Base-by-base conservation (phyloP, 2,888 invertebrate genomes). In the Neoscelio sp. region DNA sequence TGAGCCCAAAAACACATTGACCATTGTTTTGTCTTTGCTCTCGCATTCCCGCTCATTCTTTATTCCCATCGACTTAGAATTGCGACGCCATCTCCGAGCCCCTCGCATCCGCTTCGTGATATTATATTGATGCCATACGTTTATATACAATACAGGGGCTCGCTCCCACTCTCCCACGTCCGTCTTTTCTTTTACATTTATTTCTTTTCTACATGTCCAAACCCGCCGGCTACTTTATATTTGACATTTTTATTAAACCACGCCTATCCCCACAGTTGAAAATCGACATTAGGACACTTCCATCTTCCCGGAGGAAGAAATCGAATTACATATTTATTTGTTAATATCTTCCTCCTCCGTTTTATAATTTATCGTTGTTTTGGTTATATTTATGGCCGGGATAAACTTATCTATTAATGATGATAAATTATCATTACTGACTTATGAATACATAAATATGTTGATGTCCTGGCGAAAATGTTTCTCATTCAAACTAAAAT, bases 181-280 rank as follows among this genome's bases (percentile, higher is more conserved):
- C 18, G 17, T 76, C 75, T 79, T 77, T 82, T 85, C 85, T 84
- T 86, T 87, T 87, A 87, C 88, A 88, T 89, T 90, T 89, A 89
- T 89, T 90, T 89, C 87, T 88, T 89, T 88, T 85, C 86, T 85
- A 87, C 87, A 87, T 86, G 89, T 89, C 89, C 87, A 84, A 87
- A 85, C 87, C 88, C 86, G 86, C 85, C 83, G 89, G 89, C 88
- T 87, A 89, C 87, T 90, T 89, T 89, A 88, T 89, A 89, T 90
- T 89, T 90, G 90, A 90, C 90, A 87, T 90, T 90, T 90, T 90
- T 90, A 90, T 90, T 90, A 90, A 90, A 90, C 85, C 85, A 76
- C 81, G 87, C 83, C 60, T 81, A 71, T 54, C 28, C 13, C 40
- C 8, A 81, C 78, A 80, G 82, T 82, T 82, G 80, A 83, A 84